Percentiles rank a stretch among this genome's conserved stretches.
phyloP scores from a whole-genome alignment of 2,797 vertebrate species.

The Rachycentron canadum region DNA sequence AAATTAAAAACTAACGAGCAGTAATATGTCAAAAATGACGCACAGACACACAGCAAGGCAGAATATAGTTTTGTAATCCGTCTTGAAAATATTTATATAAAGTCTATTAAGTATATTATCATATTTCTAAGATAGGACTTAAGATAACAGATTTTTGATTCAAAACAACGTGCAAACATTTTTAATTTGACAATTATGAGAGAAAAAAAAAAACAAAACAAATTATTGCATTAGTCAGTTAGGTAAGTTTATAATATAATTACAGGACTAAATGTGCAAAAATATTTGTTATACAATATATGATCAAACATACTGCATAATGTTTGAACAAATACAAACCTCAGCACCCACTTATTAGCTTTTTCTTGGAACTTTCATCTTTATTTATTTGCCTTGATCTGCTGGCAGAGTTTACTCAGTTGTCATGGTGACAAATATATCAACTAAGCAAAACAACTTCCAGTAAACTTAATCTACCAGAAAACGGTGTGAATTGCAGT shows the following conservation, averaged over 20 bases:
- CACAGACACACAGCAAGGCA: conserved; percentile 24
- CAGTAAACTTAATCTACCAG: background rate
- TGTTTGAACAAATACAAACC: too few relatives aligned
- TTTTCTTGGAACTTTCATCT: too few relatives aligned
- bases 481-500: too few relatives aligned
- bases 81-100: too few relatives aligned
- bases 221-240: background rate
- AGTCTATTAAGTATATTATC: conserved; percentile 4
- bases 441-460: background rate
- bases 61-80: conserved; percentile 26
- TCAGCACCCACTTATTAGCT: background rate
- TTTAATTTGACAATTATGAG: background rate
- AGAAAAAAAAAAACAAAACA: background rate
- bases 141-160: background rate
- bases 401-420: background rate
- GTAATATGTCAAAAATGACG: conserved; percentile 6
- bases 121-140: background rate
- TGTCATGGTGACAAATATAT: background rate
- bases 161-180: background rate
- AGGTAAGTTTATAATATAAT: background rate
- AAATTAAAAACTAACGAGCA: background rate
- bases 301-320: too few relatives aligned
- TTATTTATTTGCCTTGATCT: background rate
- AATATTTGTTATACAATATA: too few relatives aligned
- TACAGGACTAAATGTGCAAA: too few relatives aligned